Percentiles rank a stretch among this genome's conserved stretches.
These are phyloP conservation scores for Falco naumanni DNA, from an alignment of 2,797 vertebrate genomes.

Conservation along the genomic window DNA sequence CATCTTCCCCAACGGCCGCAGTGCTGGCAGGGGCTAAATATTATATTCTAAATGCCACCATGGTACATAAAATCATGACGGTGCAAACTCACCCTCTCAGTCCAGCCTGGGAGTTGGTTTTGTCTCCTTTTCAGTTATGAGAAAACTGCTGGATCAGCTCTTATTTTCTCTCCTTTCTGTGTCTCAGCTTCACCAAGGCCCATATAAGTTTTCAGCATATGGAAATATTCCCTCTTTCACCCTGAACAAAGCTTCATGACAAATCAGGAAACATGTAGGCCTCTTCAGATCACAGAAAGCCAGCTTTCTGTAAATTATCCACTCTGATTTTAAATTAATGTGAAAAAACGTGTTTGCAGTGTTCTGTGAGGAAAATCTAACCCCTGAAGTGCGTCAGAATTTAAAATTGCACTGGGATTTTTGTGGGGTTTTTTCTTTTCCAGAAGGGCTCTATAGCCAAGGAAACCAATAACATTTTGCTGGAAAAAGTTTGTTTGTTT, in stretches of 20 bases:
- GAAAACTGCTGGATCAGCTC: not conserved
- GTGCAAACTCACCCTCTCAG: not conserved
- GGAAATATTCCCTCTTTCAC: not conserved
- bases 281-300: not conserved
- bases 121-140: not conserved
- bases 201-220: not conserved
- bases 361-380: conserved; percentile 49
- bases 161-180: not conserved
- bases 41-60: not conserved
- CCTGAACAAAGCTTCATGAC: not conserved
- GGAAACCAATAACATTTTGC: conserved; percentile 62
- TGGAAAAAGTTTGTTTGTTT: conserved; percentile 57
- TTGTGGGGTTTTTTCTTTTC: conserved; percentile 14
- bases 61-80: not conserved
- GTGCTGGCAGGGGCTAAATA: not conserved
- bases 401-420: conserved; percentile 29
- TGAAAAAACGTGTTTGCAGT: not conserved
- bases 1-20: not conserved
- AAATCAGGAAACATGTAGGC: not conserved
- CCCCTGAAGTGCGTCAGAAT: not conserved
- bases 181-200: not conserved
- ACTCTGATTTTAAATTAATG: conserved; percentile 1
- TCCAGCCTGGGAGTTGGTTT: not conserved
- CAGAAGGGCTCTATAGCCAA: conserved; percentile 47
- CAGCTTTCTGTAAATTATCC: conserved; percentile 21